These are phyloP conservation scores for Ectropis crepuscularia DNA, from an alignment of 2,888 invertebrate species.

Conservation along the genomic window DNA sequence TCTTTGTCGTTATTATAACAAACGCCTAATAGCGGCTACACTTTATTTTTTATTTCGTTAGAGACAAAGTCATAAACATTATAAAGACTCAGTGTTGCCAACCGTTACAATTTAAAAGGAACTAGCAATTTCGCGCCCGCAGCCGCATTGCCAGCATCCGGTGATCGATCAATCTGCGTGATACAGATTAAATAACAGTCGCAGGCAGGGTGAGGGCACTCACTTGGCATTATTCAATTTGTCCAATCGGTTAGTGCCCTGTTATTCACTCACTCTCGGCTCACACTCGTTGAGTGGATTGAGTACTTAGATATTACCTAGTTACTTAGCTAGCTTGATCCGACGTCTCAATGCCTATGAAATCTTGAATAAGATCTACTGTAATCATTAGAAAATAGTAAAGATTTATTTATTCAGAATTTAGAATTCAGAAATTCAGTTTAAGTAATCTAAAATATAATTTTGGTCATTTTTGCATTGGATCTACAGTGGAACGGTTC, in stretches of 20 bases:
- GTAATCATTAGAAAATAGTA: no score
- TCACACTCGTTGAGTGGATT: slow-evolving; percentile 55
- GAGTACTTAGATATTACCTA: slow-evolving; percentile 22
- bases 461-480: no score
- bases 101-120: slow-evolving; percentile 45
- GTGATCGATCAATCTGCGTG: slow-evolving; percentile 75
- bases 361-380: no score
- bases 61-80: no score
- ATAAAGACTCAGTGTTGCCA: slow-evolving; percentile 37
- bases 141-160: slow-evolving; percentile 61
- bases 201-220: slow-evolving; percentile 27
- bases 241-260: slow-evolving; percentile 67
- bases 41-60: no score
- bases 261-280: slow-evolving; percentile 44
- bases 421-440: no score
- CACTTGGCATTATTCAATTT: slow-evolving; percentile 66
- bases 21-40: no score
- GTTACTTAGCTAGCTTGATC: neutral
- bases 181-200: slow-evolving; percentile 38
- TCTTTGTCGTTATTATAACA: no score
- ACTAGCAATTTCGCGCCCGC: slow-evolving; percentile 53
- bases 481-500: no score
- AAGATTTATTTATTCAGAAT: no score
- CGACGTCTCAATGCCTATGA: no score
- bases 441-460: no score